Conservation (phyloP, 2,797 vertebrate genomes). For the Megalops cyprinoides region DNA sequence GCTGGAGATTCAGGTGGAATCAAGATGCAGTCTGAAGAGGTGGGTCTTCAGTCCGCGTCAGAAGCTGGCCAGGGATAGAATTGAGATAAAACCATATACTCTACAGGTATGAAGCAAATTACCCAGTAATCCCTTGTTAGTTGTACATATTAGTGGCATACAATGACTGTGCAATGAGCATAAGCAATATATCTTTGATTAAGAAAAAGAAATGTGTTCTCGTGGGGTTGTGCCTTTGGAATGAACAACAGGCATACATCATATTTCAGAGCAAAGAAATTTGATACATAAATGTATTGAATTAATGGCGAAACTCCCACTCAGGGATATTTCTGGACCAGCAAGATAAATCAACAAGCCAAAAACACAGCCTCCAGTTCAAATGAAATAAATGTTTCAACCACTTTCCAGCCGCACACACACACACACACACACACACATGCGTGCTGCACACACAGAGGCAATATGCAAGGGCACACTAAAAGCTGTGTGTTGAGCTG, state of each 20-base stretch:
- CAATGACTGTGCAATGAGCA: constrained; percentile 14
- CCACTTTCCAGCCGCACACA: not conserved
- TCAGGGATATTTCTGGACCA: constrained; percentile 37
- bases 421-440: not conserved
- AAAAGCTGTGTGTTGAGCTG: not conserved
- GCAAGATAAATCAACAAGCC: constrained; percentile 31
- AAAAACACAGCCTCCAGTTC: constrained; percentile 29
- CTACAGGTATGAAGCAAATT: not conserved
- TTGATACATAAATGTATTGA: constrained; percentile 25
- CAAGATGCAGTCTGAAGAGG: no score
- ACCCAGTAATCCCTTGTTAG: no score
- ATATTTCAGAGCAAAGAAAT: constrained; percentile 23
- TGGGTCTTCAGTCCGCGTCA: no score
- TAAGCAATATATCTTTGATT: constrained; percentile 9
- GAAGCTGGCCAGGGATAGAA: no score
- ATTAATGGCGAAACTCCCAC: constrained; percentile 37
- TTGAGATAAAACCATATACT: not conserved
- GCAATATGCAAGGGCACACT: not conserved
- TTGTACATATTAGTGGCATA: not conserved
- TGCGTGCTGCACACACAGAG: not conserved
- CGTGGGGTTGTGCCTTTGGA: constrained; percentile 12
- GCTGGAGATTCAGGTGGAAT: no score
- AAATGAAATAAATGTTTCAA: constrained; percentile 24
- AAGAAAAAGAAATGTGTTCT: not conserved
- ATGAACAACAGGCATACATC: constrained; percentile 17